A percentile compares a stretch with the other conserved stretches of the same genome.
These are phyloP conservation scores for Stegostoma tigrinum DNA, from an alignment of 2,113 vertebrate genomes.

Conservation along the genomic window DNA sequence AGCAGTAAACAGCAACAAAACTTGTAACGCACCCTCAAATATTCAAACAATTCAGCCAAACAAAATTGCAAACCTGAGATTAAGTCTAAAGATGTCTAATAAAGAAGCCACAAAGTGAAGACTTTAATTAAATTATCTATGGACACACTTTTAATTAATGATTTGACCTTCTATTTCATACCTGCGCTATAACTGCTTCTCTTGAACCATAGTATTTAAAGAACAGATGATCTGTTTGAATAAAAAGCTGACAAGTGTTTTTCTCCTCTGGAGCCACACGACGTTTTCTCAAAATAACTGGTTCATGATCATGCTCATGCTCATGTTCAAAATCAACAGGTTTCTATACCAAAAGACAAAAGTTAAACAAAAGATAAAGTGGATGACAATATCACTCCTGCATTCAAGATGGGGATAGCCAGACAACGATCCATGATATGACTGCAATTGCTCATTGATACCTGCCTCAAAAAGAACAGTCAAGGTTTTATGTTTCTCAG, in stretches of 20 bases:
- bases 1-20: neutral
- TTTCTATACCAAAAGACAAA: conserved; percentile 43
- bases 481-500: neutral
- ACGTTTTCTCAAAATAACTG: conserved; percentile 74
- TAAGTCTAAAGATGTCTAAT: neutral
- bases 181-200: conserved; percentile 94
- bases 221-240: conserved; percentile 94
- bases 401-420: neutral
- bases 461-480: neutral
- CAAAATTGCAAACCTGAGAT: neutral
- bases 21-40: neutral
- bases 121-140: neutral
- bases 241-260: conserved; percentile 90
- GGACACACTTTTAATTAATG: neutral
- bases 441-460: neutral
- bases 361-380: neutral
- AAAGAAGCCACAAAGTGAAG: neutral
- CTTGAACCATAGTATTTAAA: conserved; percentile 71
- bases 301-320: conserved; percentile 48
- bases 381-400: neutral
- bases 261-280: conserved; percentile 77
- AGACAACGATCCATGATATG: neutral
- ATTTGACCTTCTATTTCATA: conserved; percentile 42
- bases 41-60: neutral
- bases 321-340: conserved; percentile 47